Base-by-base conservation (phyloP, 2,888 invertebrate species). In the Mythimna albipuncta region DNA sequence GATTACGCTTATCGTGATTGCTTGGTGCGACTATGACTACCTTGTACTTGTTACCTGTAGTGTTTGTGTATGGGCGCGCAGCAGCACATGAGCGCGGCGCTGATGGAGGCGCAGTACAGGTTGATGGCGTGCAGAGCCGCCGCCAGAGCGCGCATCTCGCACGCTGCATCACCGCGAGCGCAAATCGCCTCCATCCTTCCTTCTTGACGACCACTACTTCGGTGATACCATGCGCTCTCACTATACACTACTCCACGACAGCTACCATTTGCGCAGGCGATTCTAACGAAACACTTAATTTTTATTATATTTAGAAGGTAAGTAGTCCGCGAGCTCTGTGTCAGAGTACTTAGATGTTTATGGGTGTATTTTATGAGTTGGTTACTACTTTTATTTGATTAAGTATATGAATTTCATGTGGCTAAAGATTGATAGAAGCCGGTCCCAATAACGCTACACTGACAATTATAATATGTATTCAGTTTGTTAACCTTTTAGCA, bases 61-160 rank as follows among this genome's bases (percentile, higher is more conserved):
- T 87, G 86, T 70, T 90, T 90, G 68, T 90, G 88, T 65, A 87
- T 76, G 16, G 90, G 88, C 5, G 92, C 90, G 81, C 95, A 96
- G 90, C 95, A 95, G 85, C 92, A 95, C 80, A 95, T 91, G 77
- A 95, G 93, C 6, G 93, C 94, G 6, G 94, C 93, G 62, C 93
- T 91, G 77, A 95, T 90, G 77, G 92, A 88, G 41, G 94, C 94
- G 88, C 95, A 96, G 92, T 96, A 95, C 44, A 96, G 91, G 80
- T 95, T 95, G 82, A 96, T 87, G 21, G 92, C 90, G 84, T 96
- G 95, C 84, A 96, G 89, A 65, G 94, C 93, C 4, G 93, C 95
- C 9, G 91, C 85, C 74, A 96, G 88, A 64, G 93, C 95, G 78
- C 91, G 91, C 85, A 89, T 88, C 74, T 90, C 91, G 82, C 96